A percentile compares a stretch with the other conserved stretches of the same genome.
Evolutionary conservation across 1,140 invertebrate genomes (phyloP).

Genomic region (Dinothrombium tinctorium): DNA sequence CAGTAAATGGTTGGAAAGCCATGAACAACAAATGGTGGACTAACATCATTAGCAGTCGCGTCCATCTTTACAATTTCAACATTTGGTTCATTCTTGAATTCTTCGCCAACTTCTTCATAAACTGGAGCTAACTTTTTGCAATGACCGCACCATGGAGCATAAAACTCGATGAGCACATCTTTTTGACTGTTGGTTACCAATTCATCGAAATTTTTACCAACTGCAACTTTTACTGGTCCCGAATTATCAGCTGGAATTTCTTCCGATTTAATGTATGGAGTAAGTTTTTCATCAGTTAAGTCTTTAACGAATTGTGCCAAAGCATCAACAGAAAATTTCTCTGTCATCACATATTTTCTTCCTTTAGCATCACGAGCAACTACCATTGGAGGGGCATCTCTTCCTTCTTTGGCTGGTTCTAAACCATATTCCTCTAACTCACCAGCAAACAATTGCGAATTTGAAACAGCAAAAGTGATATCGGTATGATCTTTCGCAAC

Average conservation of each 20-base stretch:
- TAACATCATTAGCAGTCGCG: constrained; percentile 94
- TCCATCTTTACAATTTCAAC: constrained; percentile 92
- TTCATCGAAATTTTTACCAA: constrained; percentile 90
- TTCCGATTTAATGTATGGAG: constrained; percentile 89
- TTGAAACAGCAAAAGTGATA: constrained; percentile 65
- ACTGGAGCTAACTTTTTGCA: constrained; percentile 86
- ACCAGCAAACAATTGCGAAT: constrained; percentile 74
- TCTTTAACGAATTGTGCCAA: constrained; percentile 72
- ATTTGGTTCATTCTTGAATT: constrained; percentile 49
- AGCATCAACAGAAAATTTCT: constrained; percentile 69
- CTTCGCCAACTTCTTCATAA: constrained; percentile 51
- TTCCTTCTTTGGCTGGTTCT: constrained; percentile 35
- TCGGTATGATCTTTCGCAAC: constrained; percentile 62
- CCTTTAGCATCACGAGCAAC: constrained; percentile 51
- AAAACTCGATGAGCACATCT: constrained; percentile 68
- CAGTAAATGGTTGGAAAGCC: constrained; percentile 96
- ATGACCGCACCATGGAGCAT: constrained; percentile 49
- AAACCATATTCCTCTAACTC: constrained; percentile 84
- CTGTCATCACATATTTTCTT: constrained; percentile 69
- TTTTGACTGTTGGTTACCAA: constrained; percentile 70
- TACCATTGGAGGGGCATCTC: constrained; percentile 68
- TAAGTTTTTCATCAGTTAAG: constrained; percentile 51
- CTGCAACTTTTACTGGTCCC: constrained; percentile 66
- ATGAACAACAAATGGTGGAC: constrained; percentile 63
- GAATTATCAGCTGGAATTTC: constrained; percentile 55